Evolutionary conservation across 2,113 vertebrate genomes (phyloP).

Genomic region (Emydocephalus ijimae): DNA sequence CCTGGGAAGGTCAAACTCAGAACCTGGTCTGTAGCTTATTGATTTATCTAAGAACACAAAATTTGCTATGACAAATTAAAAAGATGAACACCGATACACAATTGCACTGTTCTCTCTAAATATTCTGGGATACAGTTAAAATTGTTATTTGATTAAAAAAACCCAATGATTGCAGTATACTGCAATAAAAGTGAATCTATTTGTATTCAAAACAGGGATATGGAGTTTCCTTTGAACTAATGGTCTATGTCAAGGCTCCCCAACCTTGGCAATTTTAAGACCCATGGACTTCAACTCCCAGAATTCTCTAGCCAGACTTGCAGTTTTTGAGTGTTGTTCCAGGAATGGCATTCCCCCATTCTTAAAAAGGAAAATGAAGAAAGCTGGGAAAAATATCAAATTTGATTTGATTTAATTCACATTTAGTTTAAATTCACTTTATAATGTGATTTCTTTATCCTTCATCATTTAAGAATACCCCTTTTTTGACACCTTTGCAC

Average conservation of each 20-base stretch:
- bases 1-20: background rate
- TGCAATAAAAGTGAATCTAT: background rate
- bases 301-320: background rate
- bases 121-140: background rate
- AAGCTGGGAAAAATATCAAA: background rate
- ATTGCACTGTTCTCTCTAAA: background rate
- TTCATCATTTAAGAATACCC: background rate
- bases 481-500: background rate
- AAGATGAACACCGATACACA: background rate
- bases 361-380: background rate
- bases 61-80: background rate
- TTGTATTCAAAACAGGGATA: background rate
- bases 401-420: background rate
- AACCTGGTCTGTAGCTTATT: background rate
- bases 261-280: background rate
- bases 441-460: background rate
- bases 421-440: background rate
- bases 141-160: background rate
- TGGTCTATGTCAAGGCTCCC: background rate
- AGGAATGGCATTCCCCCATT: background rate
- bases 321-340: background rate
- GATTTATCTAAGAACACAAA: background rate
- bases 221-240: background rate
- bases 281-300: background rate
- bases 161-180: background rate